Percentiles rank a stretch among this genome's conserved stretches.
These are phyloP conservation scores for Gonatopus flavifemur DNA, from an alignment of 1,140 invertebrate genomes.

Conservation along the genomic window DNA sequence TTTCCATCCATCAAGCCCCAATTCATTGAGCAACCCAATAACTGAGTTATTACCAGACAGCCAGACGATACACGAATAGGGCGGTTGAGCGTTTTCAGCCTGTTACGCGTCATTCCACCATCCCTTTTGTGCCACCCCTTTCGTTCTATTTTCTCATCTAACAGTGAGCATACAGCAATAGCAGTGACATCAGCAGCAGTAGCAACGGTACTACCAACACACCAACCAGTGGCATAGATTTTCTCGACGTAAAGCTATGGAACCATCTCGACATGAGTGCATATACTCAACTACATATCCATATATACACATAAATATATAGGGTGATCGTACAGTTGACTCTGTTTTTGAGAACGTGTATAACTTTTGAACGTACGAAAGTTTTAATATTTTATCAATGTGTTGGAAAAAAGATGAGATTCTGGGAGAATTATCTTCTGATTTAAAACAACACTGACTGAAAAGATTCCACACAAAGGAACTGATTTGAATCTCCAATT, in stretches of 20 bases:
- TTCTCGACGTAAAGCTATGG: background rate
- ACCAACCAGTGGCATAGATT: slow-evolving; percentile 14
- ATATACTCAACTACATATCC: background rate
- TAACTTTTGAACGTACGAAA: no score
- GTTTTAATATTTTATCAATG: no score
- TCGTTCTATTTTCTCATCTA: no score
- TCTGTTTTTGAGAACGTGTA: no score
- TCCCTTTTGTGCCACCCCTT: slow-evolving; percentile 23
- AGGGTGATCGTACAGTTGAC: no score
- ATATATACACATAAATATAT: no score
- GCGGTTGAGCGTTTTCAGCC: slow-evolving; percentile 27
- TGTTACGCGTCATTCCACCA: slow-evolving; percentile 17
- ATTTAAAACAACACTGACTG: no score
- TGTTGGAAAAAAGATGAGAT: no score
- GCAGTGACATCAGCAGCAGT: slow-evolving; percentile 8
- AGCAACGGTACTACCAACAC: no score
- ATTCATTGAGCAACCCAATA: slow-evolving; percentile 27
- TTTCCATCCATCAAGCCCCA: slow-evolving; percentile 20
- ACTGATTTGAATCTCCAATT: no score
- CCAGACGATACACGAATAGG: slow-evolving; percentile 41
- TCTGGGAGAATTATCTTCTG: no score
- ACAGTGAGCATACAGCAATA: slow-evolving; percentile 1
- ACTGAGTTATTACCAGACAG: slow-evolving; percentile 37
- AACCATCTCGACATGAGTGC: background rate
- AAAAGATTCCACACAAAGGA: no score